Base-by-base conservation (phyloP, 2,113 vertebrate species). In the Chaetodon trifascialis region DNA sequence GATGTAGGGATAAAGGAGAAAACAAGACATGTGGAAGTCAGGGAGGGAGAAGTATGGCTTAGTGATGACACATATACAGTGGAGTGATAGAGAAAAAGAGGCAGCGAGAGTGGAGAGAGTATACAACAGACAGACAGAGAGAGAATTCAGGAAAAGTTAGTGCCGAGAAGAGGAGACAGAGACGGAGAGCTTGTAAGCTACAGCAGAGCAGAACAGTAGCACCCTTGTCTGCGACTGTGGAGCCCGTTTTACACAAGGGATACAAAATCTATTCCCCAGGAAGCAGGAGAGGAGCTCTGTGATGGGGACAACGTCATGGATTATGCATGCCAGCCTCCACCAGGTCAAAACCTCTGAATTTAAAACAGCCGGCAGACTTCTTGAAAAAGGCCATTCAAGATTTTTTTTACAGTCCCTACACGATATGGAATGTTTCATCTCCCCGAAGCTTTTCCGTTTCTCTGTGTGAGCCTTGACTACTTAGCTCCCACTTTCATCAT, bases 281-380 rank as follows among this genome's bases (percentile, higher is more conserved):
- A 89, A 88, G 88, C 75, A 36, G 77, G 10, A 56, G 75, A 86
- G 82, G 80, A 89, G 56, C 83, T 86, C 82, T 56, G 68, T 68
- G 82, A 80, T 86, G 80, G 88, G 76, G 80, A 82, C 78, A 76
- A 64, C 65, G 91, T 94, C 93, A 93, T 95, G 91, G 95, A 93
- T 76, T 88, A 90, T 84, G 88, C 81, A 91, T 89, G 82, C 73
- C 63, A 76, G 85, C 73, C 82, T 87, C 81, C 79, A 68, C 49
- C 46, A 73, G 92, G 93, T 92, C 90, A 91, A 88, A 88, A 88
- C 77, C 60, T 67, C 79, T 56, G 80, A 91, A 91, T 91, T 83
- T 88, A 72, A 92, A 91, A 73, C 66, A 88, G 77, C 72, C 52
- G 21, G 34, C 76, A 70, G 84, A 85, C 66, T 84, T 86, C 76